phyloP scores from a whole-genome alignment of 2,888 invertebrate genomes.

The Actias luna region DNA sequence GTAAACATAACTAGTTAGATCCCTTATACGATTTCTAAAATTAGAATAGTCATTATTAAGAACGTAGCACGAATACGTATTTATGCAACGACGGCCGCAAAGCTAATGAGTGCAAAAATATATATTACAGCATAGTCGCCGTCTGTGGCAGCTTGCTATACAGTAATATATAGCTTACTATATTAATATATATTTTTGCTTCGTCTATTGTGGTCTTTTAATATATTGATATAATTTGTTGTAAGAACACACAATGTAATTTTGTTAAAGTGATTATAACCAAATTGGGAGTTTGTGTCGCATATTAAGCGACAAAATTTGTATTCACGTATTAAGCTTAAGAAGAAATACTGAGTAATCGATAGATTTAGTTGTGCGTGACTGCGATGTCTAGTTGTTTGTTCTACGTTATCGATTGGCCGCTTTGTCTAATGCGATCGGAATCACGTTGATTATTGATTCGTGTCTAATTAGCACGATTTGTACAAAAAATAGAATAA shows the following conservation, averaged over 20 bases:
- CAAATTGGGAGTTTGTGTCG: conserved; percentile 10
- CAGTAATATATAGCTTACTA: too few relatives aligned
- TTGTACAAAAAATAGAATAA: conserved; percentile 1
- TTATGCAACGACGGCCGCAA: too few relatives aligned
- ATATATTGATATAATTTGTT: too few relatives aligned
- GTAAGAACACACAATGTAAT: conserved; percentile 11
- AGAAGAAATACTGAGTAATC: conserved; percentile 2
- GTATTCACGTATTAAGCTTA: background rate
- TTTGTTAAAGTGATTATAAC: conserved; percentile 9
- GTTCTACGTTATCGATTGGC: background rate
- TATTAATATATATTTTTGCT: too few relatives aligned
- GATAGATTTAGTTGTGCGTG: conserved; percentile 13
- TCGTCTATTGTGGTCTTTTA: too few relatives aligned
- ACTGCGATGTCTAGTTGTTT: background rate
- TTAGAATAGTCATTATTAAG: too few relatives aligned
- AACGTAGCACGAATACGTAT: too few relatives aligned
- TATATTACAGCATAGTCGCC: too few relatives aligned
- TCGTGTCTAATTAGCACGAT: background rate
- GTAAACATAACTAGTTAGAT: too few relatives aligned
- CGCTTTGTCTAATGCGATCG: background rate
- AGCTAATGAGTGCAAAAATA: too few relatives aligned
- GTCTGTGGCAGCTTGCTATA: too few relatives aligned
- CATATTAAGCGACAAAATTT: conserved; percentile 11
- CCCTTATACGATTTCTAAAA: too few relatives aligned
- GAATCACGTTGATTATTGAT: conserved; percentile 1